Evolutionary conservation across 2,797 vertebrate species (phyloP), one percentile per base, ranked within the genome.

Genomic region (Anguilla marmorata): DNA sequence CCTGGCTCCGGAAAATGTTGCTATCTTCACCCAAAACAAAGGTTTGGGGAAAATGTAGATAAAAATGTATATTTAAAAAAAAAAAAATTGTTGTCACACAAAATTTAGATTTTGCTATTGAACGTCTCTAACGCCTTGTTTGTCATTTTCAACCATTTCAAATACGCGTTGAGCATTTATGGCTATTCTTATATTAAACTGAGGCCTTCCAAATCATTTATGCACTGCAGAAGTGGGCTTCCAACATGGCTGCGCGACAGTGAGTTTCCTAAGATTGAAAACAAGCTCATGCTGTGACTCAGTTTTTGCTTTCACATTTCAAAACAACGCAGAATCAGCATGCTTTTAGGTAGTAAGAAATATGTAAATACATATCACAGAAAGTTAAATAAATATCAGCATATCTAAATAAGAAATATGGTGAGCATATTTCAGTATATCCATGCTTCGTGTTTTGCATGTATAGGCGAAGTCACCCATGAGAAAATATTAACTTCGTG

Each of bases 71-170:
- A 79, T 21, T 52, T 54, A 63, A 58, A 21, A 41, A 41, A 41
- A 41, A 41, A 41, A 41, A 45, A 2, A 84, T 69, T 60, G 37
- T 63, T 24, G 6, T 7, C 76, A 69, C n/a, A 21, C 11, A 56
- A 87, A 88, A 45, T 86, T 45, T 48, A 94, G 93, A 94, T 94
- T 95, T 93, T 94, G 95, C 92, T 94, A 96, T 97, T 97, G 96
- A 97, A 97, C 97, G 97, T 97, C 96, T 94, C 93, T 96, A 96
- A 97, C 95, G 97, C 97, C 97, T 97, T 97, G 96, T 97, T 97
- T 96, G 95, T 96, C 96, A 96, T 96, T 96, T 96, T 96, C 97
- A 97, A 97, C 96, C 96, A 96, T 95, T 96, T 92, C 95, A 94
- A 96, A 96, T 97, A 96, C 96, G 95, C 95, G 90, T 89, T 96